A percentile compares a stretch with the other conserved stretches of the same genome.
These are phyloP conservation scores for Rhynchophorus ferrugineus DNA, from an alignment of 1,140 invertebrate genomes.

Conservation along the genomic window DNA sequence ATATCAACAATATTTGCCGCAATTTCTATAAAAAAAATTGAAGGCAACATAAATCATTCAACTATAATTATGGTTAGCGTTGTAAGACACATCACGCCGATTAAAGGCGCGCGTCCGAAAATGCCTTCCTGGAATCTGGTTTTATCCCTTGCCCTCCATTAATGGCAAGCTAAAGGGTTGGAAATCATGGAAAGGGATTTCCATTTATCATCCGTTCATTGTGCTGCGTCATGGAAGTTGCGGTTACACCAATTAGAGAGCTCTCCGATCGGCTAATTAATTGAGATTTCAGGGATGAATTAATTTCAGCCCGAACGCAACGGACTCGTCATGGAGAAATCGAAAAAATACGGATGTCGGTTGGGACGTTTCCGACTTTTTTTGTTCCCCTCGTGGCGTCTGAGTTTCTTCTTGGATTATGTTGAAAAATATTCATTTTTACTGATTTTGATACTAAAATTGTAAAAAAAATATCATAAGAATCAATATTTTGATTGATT, in stretches of 20 bases:
- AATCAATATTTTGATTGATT: too few relatives aligned
- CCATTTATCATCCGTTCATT: conserved; percentile 19
- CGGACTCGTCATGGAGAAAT: too few relatives aligned
- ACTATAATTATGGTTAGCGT: background rate
- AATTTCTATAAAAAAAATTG: background rate
- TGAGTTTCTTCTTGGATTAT: too few relatives aligned
- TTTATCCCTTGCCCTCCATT: conserved; percentile 4
- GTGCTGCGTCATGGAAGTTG: conserved; percentile 18
- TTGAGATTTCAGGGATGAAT: conserved; percentile 5
- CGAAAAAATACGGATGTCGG: too few relatives aligned
- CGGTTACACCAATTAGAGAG: conserved; percentile 15
- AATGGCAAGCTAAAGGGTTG: conserved; percentile 18
- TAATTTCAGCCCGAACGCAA: background rate
- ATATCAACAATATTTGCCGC: background rate
- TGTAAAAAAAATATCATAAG: too few relatives aligned
- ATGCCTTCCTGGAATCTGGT: background rate
- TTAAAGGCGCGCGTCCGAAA: background rate
- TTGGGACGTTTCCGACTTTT: too few relatives aligned
- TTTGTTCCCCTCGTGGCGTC: too few relatives aligned
- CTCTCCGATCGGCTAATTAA: conserved; percentile 10
- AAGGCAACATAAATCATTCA: background rate
- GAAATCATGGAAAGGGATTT: conserved; percentile 18
- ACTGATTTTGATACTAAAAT: too few relatives aligned
- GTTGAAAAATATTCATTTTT: too few relatives aligned
- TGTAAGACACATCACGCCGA: too few relatives aligned